Evolutionary conservation across 2,888 invertebrate species (phyloP).

Genomic region (Eucera pruinosa): DNA sequence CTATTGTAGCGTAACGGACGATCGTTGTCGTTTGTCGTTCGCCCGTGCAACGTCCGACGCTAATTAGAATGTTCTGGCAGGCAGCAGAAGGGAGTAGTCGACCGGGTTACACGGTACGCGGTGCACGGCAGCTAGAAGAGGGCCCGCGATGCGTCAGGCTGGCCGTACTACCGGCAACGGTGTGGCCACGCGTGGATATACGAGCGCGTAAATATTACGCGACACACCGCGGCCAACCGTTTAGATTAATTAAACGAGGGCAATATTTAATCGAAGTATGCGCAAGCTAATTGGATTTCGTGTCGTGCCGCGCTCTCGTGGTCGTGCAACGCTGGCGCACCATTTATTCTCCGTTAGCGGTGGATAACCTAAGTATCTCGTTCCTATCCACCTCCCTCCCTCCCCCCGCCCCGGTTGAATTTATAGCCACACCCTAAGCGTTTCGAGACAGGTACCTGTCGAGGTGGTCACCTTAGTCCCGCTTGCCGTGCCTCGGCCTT

Average conservation of each 20-base stretch:
- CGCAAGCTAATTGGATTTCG: slow-evolving; percentile 55
- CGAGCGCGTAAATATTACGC: slow-evolving; percentile 29
- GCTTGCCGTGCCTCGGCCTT: not conserved
- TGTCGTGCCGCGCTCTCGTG: slow-evolving; percentile 45
- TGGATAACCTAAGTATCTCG: slow-evolving; percentile 57
- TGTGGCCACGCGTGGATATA: slow-evolving; percentile 6
- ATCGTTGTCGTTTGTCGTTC: not conserved
- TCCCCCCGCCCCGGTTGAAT: too few species aligned
- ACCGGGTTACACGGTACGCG: too few species aligned
- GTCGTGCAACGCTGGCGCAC: slow-evolving; percentile 5
- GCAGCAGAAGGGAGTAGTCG: too few species aligned
- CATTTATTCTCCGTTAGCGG: slow-evolving; percentile 48
- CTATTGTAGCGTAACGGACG: slow-evolving; percentile 36
- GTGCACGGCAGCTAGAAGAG: too few species aligned
- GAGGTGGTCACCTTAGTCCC: not conserved
- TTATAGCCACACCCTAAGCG: slow-evolving; percentile 59
- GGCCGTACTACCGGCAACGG: too few species aligned
- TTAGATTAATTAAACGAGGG: slow-evolving; percentile 42
- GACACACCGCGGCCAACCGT: slow-evolving; percentile 30
- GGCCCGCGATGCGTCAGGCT: too few species aligned
- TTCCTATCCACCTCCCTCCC: too few species aligned
- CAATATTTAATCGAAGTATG: slow-evolving; percentile 51
- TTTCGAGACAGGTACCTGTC: slow-evolving; percentile 55
- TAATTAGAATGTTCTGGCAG: slow-evolving; percentile 40
- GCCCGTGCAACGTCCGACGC: slow-evolving; percentile 15